Evolutionary conservation across 2,113 vertebrate species (phyloP).

Genomic region (Perca flavescens): DNA sequence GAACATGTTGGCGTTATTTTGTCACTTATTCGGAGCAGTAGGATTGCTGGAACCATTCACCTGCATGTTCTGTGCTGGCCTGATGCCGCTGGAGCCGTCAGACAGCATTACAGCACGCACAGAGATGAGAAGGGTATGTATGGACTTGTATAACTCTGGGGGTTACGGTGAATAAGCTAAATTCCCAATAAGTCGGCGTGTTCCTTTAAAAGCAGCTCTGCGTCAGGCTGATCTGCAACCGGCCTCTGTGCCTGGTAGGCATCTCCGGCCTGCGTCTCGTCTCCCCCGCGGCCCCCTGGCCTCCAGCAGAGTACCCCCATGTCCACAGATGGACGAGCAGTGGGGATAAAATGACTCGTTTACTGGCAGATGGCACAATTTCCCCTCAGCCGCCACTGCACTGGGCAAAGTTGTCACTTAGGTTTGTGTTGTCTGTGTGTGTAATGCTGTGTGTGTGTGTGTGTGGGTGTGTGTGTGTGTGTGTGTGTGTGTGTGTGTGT

Average conservation of each 20-base stretch:
- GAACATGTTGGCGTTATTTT: too few species aligned
- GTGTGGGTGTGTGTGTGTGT: slow-evolving; percentile 9
- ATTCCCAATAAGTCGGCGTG: too few species aligned
- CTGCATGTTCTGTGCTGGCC: too few species aligned
- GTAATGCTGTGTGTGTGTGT: background rate
- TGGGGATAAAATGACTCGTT: slow-evolving; percentile 72
- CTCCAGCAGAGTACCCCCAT: slow-evolving; percentile 46
- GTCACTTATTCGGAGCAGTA: too few species aligned
- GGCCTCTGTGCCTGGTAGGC: background rate
- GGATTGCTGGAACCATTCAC: too few species aligned
- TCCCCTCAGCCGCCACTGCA: slow-evolving; percentile 59
- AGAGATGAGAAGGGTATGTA: too few species aligned
- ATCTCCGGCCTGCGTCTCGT: slow-evolving; percentile 14
- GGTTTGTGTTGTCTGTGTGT: slow-evolving; percentile 32
- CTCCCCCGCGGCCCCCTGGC: slow-evolving; percentile 23
- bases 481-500: slow-evolving; percentile 17
- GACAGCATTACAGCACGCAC: too few species aligned
- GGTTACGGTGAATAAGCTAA: too few species aligned
- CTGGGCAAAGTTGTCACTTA: slow-evolving; percentile 47
- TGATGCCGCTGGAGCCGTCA: too few species aligned
- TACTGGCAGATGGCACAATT: slow-evolving; percentile 74
- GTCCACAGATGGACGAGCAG: slow-evolving; percentile 77
- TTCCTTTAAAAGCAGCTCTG: background rate
- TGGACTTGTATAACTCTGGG: too few species aligned
- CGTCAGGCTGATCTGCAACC: background rate